Base-by-base conservation (phyloP, 2,888 invertebrate species). In the Cheilosia pagana region DNA sequence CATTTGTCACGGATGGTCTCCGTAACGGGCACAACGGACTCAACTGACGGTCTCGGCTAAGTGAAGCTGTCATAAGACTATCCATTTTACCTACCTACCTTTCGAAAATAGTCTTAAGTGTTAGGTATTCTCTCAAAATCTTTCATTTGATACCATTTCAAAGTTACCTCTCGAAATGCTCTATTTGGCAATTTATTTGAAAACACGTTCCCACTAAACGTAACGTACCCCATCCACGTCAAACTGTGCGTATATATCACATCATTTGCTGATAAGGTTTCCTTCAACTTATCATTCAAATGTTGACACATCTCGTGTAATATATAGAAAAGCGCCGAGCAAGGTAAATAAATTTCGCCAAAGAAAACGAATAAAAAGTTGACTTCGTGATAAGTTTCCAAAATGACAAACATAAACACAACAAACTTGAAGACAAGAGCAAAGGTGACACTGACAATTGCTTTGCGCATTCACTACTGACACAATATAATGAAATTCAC, bases 371-470 rank as follows among this genome's bases (percentile, higher is more conserved):
- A 77, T 57, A 62, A 59, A 81, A 79, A 85, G 52, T 68, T 79
- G 57, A 65, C 63, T 67, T 81, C 85, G 75, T 76, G 85, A 75
- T 75, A 85, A 75, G 75, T 41, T 74, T 81, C 31, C 25, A 70
- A 75, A 75, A 70, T 52, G 25, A 59, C 63, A 25, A 75, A 43
- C 43, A 45, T 7, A 57, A 43, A 70, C 43, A 65, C 53, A 59
- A 50, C 74, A 77, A 77, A 57, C 35, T 45, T 25, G 28, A 71
- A 67, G 53, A 41, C 57, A 63, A 65, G 59, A 67, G 55, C 74
- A 83, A 79, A 83, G 83, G 83, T 83, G 83, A 79, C 79, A 83
- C 79, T 83, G 83, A 79, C 79, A 83, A 78, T 85, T 81, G 79
- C 67, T 50, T 72, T 39, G 31, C 50, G 39, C 62, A 75, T 48